phyloP scores from a whole-genome alignment of 1,140 invertebrate species.

The Cherax destructor region DNA sequence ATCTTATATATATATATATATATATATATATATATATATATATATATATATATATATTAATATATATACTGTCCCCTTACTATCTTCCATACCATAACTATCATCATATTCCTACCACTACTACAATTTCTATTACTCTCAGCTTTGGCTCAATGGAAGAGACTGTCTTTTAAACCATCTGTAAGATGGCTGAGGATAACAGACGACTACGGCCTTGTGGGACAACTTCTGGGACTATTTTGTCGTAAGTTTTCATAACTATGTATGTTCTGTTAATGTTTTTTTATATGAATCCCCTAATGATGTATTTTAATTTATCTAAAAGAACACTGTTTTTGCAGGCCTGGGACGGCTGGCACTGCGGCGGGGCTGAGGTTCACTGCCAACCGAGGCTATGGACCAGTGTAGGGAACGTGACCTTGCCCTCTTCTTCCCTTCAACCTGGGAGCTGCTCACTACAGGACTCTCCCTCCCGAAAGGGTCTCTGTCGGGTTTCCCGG shows the following conservation, averaged over 20 bases:
- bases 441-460: constrained; percentile 35
- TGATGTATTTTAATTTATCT: too few species aligned
- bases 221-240: constrained; percentile 50
- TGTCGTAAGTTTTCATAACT: constrained; percentile 38
- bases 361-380: constrained; percentile 36
- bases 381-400: constrained; percentile 28
- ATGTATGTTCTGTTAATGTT: too few species aligned
- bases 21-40: too few species aligned
- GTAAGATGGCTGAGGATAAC: constrained; percentile 46
- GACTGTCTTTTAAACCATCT: constrained; percentile 63
- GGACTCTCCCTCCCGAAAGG: constrained; percentile 51
- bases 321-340: background rate
- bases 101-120: too few species aligned
- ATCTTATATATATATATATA: too few species aligned
- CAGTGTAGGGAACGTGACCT: constrained; percentile 49
- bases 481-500: constrained; percentile 17
- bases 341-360: constrained; percentile 23
- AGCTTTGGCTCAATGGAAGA: constrained; percentile 60
- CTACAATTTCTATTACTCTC: too few species aligned
- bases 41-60: too few species aligned
- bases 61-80: too few species aligned
- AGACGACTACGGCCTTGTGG: constrained; percentile 54
- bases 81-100: too few species aligned
- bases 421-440: constrained; percentile 47
- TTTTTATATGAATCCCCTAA: background rate